A percentile compares a stretch with the other conserved stretches of the same genome.
These are phyloP conservation scores for Eciton burchellii DNA, from an alignment of 1,140 invertebrate species.

Conservation along the genomic window DNA sequence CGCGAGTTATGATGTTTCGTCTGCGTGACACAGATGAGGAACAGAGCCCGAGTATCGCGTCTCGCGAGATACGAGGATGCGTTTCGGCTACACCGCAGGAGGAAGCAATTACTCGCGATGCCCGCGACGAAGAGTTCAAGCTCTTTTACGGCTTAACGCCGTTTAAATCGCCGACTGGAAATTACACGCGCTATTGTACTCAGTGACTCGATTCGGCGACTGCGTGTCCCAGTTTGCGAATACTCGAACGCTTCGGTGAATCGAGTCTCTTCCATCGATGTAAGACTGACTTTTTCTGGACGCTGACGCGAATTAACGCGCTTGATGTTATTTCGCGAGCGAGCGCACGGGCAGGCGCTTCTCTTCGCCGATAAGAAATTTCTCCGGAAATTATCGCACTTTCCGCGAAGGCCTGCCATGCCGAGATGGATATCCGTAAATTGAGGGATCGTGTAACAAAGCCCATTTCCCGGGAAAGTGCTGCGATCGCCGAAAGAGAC, in stretches of 20 bases:
- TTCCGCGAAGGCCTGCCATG: conserved; percentile 8
- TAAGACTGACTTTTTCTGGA: background rate
- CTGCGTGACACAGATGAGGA: conserved; percentile 16
- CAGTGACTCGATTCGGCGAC: background rate
- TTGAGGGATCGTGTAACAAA: conserved; percentile 48
- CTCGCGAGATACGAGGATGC: conserved; percentile 6
- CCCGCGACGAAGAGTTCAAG: background rate
- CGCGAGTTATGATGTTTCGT: conserved; percentile 35
- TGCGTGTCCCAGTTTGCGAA: background rate
- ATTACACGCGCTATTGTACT: background rate
- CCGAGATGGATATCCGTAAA: conserved; percentile 27
- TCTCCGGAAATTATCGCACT: conserved; percentile 1
- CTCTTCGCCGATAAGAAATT: conserved; percentile 25
- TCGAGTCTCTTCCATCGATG: background rate
- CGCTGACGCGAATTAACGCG: too few relatives aligned
- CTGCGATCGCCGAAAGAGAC: conserved; percentile 43
- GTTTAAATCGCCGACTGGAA: background rate
- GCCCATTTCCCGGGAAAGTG: conserved; percentile 18
- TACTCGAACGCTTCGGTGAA: background rate
- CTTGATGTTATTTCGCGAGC: background rate
- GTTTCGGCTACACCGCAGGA: background rate
- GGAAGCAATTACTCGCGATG: conserved; percentile 15
- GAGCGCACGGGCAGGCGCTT: conserved; percentile 1
- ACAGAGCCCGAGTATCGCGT: conserved; percentile 8
- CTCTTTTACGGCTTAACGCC: too few relatives aligned